Evolutionary conservation across 2,888 invertebrate genomes (phyloP), one percentile per base, ranked within the genome.

Genomic region (Dastarcus helophoroides): DNA sequence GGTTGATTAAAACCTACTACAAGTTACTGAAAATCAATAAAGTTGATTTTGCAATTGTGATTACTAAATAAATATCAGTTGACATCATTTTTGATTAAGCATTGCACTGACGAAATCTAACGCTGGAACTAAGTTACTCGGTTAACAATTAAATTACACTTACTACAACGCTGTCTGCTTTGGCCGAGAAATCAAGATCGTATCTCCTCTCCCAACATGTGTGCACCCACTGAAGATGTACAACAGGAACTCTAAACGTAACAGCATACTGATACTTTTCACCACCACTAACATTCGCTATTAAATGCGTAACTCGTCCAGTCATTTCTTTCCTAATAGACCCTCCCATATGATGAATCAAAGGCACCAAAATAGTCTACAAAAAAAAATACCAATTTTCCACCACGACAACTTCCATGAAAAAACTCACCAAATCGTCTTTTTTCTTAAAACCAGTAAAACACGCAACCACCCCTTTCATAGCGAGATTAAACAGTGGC

Each of bases 291-390:
- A 76, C 73, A 51, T 84, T 85, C 41, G 94, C 88, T 46, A 97
- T 86, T 44, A 97, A 71, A 69, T 95, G 94, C 31, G 94, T 95
- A 44, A 90, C 84, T 56, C 81, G 82, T 34, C 76, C 73, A 38
- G 78, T 77, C 73, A 89, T 80, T 55, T 94, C 90, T 64, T 84
- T 86, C 42, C 91, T 75, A 53, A 94, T 85, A 49, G 89, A 89
- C 27, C 94, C 95, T 47, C 93, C 93, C 94, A 95, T 94, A 59
- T 83, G 82, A 68, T 94, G 94, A 48, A 94, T 84, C 59, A 90
- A 68, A 47, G 81, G 81, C 48, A 90, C 84, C 59, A 93, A 69
- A 60, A 76, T 76, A 50, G 79, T 80, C 91, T 91, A 5, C 4
- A 29, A 29, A 14, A 32, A 35, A 31, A 27, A 5, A 22, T 22